phyloP scores from a whole-genome alignment of 2,797 vertebrate species.

The Rhinogobio ventralis region DNA sequence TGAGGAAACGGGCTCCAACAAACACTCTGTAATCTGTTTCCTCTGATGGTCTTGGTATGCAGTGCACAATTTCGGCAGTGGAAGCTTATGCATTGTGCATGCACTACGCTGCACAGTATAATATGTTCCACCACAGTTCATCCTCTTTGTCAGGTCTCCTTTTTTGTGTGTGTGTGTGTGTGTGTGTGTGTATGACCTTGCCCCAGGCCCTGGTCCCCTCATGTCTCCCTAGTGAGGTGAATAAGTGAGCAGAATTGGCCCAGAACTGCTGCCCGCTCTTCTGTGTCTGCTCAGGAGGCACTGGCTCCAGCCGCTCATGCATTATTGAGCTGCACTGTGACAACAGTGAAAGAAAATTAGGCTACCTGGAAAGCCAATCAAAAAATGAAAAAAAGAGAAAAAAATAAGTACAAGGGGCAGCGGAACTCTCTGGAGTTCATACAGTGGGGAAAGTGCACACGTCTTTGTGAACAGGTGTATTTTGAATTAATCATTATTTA shows the following conservation, averaged over 20 bases:
- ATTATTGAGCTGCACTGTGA: slow-evolving; percentile 58
- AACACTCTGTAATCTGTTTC: slow-evolving; percentile 39
- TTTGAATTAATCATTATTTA: slow-evolving; percentile 29
- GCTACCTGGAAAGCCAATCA: slow-evolving; percentile 58
- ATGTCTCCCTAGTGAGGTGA: slow-evolving; percentile 43
- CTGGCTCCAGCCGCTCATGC: slow-evolving; percentile 49
- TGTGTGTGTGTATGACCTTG: slow-evolving; percentile 38
- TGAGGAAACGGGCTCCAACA: slow-evolving; percentile 15
- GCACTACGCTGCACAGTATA: slow-evolving; percentile 29
- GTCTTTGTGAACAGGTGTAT: slow-evolving; percentile 24
- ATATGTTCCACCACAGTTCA: slow-evolving; percentile 24
- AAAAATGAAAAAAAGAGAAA: slow-evolving; percentile 32
- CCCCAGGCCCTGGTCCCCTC: slow-evolving; percentile 14
- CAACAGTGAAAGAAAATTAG: slow-evolving; percentile 51
- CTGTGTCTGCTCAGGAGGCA: slow-evolving; percentile 37
- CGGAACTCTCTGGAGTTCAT: slow-evolving; percentile 20
- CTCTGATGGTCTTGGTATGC: slow-evolving; percentile 32
- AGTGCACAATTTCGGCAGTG: slow-evolving; percentile 16
- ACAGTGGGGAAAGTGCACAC: not conserved
- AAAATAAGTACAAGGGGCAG: slow-evolving; percentile 25
- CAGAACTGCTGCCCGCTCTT: slow-evolving; percentile 27
- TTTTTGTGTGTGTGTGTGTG: slow-evolving; percentile 22
- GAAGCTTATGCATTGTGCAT: slow-evolving; percentile 31
- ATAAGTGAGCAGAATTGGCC: slow-evolving; percentile 41
- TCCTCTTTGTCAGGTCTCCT: slow-evolving; percentile 19